A percentile compares a stretch with the other conserved stretches of the same genome.
Evolutionary conservation across 1,140 invertebrate species (phyloP).

Genomic region (Drosophila pandora): DNA sequence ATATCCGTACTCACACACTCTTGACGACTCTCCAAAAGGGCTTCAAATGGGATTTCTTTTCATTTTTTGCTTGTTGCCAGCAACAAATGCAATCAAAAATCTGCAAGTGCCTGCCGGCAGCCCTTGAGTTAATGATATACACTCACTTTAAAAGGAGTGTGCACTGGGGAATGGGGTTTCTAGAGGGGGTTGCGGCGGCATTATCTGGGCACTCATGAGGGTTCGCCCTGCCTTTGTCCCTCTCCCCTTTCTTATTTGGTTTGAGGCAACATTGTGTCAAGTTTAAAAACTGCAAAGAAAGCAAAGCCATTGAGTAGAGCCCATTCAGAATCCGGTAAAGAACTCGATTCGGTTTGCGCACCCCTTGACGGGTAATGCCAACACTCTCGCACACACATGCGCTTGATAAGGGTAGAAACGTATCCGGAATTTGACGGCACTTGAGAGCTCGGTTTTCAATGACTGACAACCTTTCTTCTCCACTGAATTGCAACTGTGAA

Average conservation of each 20-base stretch:
- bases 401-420: conserved; percentile 58
- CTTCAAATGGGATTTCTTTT: conserved; percentile 63
- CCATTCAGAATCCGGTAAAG: conserved; percentile 45
- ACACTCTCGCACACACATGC: conserved; percentile 52
- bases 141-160: conserved; percentile 70
- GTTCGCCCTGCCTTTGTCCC: conserved; percentile 21
- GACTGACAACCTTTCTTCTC: conserved; percentile 60
- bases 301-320: conserved; percentile 42
- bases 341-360: conserved; percentile 50
- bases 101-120: conserved; percentile 69
- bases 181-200: conserved; percentile 37
- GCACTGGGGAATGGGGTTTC: conserved; percentile 10
- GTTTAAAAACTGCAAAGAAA: conserved; percentile 67
- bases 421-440: conserved; percentile 47
- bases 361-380: conserved; percentile 59
- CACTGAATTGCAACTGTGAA: conserved; percentile 72
- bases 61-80: conserved; percentile 25
- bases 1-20: conserved; percentile 66
- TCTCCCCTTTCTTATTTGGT: conserved; percentile 23
- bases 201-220: conserved; percentile 55
- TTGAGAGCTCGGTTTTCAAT: conserved; percentile 63
- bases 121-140: conserved; percentile 78
- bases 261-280: conserved; percentile 75
- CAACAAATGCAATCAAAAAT: conserved; percentile 68
- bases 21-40: conserved; percentile 46